phyloP scores from a whole-genome alignment of 2,113 vertebrate genomes.

The Macquaria ambigua region DNA sequence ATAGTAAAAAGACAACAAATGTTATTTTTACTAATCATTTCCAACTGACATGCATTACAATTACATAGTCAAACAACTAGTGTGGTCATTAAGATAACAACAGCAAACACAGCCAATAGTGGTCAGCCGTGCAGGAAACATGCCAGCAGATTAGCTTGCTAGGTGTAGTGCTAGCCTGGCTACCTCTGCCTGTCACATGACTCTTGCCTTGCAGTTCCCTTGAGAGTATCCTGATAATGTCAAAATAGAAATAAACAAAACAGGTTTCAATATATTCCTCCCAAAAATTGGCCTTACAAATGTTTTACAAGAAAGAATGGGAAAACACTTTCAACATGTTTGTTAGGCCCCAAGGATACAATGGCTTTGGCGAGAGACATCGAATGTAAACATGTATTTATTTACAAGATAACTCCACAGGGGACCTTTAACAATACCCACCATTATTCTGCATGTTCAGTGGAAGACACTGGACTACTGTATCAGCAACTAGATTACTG shows the following conservation, averaged over 20 bases:
- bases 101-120: background rate
- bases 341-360: background rate
- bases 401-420: background rate
- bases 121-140: background rate
- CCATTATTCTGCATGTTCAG: background rate
- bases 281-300: background rate
- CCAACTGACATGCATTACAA: too few species aligned
- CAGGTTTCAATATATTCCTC: background rate
- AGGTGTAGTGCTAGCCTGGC: too few species aligned
- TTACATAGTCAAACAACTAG: background rate
- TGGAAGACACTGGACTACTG: background rate
- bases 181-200: too few species aligned
- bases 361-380: background rate
- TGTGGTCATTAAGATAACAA: background rate
- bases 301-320: background rate
- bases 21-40: too few species aligned
- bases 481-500: background rate
- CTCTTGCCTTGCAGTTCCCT: too few species aligned
- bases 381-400: slow-evolving; percentile 21
- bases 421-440: background rate
- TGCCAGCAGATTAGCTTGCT: background rate
- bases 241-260: background rate
- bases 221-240: background rate
- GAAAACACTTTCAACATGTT: background rate
- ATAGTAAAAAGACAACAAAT: too few species aligned